phyloP scores from a whole-genome alignment of 1,140 invertebrate species.

The Panulirus ornatus region DNA sequence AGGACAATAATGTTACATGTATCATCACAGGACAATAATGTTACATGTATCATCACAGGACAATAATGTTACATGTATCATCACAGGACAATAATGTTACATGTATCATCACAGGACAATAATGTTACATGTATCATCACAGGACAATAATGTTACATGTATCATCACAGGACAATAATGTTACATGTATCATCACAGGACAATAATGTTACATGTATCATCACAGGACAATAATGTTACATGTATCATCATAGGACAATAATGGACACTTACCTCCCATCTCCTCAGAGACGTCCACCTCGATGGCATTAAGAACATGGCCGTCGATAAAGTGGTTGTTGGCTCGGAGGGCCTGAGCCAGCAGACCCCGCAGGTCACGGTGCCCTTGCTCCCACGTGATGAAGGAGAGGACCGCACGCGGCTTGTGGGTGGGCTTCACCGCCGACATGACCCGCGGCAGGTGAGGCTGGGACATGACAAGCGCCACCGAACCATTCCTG shows the following conservation, averaged over 20 bases:
- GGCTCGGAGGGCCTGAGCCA: slow-evolving; percentile 36
- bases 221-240: no score
- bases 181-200: no score
- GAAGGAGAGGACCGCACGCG: slow-evolving; percentile 37
- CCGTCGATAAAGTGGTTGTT: slow-evolving; percentile 37
- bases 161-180: no score
- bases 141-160: no score
- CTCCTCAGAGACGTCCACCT: slow-evolving; percentile 41
- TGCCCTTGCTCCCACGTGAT: slow-evolving; percentile 46
- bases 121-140: no score
- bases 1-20: no score
- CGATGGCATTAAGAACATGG: slow-evolving; percentile 43
- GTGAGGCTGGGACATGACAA: slow-evolving; percentile 38
- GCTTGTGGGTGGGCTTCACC: slow-evolving; percentile 3
- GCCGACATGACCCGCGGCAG: neutral
- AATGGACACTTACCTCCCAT: slow-evolving; percentile 39
- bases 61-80: no score
- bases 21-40: no score
- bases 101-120: no score
- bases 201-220: no score
- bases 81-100: no score
- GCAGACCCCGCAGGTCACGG: slow-evolving; percentile 37
- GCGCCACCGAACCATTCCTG: slow-evolving; percentile 8
- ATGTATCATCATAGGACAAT: neutral
- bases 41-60: no score